Conservation (phyloP, 2,113 vertebrate species). For the Xenopus borealis region DNA sequence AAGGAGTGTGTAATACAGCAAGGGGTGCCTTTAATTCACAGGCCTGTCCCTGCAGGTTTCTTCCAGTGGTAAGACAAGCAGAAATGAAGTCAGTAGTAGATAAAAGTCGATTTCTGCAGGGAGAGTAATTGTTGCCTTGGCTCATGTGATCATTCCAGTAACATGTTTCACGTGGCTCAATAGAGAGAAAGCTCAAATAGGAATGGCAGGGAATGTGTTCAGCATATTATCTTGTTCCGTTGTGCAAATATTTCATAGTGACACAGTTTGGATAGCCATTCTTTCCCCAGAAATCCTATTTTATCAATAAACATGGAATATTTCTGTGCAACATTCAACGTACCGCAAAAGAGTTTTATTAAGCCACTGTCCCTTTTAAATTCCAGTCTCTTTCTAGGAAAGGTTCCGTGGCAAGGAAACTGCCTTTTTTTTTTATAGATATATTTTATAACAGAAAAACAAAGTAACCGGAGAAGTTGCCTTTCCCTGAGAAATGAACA, state of each 20-base stretch:
- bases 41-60: not conserved
- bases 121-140: not conserved
- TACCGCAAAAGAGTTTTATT: not conserved
- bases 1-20: slow-evolving; percentile 39
- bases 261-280: no score
- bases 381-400: slow-evolving; percentile 46
- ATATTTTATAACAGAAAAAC: slow-evolving; percentile 52
- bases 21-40: slow-evolving; percentile 12
- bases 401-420: slow-evolving; percentile 40
- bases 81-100: not conserved
- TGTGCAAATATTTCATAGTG: no score
- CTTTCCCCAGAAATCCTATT: no score
- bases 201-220: no score
- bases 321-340: not conserved
- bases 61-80: slow-evolving; percentile 32
- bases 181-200: no score
- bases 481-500: slow-evolving; percentile 71
- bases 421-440: no score
- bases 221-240: no score
- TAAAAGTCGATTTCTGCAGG: not conserved
- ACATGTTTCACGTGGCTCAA: not conserved
- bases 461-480: slow-evolving; percentile 45
- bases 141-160: not conserved
- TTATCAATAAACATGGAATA: no score
- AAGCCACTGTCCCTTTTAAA: slow-evolving; percentile 22